Evolutionary conservation across 2,888 invertebrate genomes (phyloP).

Genomic region (Micoletzkya japonica): DNA sequence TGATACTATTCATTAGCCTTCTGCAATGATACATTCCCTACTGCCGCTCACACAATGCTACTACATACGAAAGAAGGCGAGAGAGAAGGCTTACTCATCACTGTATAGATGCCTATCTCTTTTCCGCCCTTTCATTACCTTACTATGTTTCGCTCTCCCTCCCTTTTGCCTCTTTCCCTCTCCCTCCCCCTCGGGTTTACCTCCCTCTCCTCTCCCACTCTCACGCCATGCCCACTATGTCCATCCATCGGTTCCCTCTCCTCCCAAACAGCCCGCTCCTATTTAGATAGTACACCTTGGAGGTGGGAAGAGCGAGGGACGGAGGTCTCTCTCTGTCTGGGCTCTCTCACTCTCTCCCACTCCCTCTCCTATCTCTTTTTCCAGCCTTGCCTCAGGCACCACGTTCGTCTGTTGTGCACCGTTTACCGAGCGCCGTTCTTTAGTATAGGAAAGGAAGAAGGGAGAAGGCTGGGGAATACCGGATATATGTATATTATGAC

Average conservation of each 20-base stretch:
- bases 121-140: not conserved
- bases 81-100: too few species aligned
- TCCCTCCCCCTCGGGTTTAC: not conserved
- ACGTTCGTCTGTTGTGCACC: too few species aligned
- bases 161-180: not conserved
- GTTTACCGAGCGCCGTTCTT: too few species aligned
- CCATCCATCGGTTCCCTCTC: not conserved
- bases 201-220: not conserved
- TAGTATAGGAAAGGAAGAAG: too few species aligned
- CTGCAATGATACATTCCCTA: too few species aligned
- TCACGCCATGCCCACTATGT: not conserved
- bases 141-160: conserved; percentile 5
- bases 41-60: too few species aligned
- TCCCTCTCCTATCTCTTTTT: not conserved
- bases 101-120: too few species aligned
- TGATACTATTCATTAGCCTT: too few species aligned
- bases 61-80: too few species aligned
- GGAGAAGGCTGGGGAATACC: too few species aligned
- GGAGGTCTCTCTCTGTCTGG: not conserved
- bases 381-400: not conserved
- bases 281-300: not conserved
- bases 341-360: not conserved
- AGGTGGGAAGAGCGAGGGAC: too few species aligned
- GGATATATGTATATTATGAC: too few species aligned
- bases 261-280: not conserved